Conservation (phyloP, 2,113 vertebrate genomes). For the Felis chaus region DNA sequence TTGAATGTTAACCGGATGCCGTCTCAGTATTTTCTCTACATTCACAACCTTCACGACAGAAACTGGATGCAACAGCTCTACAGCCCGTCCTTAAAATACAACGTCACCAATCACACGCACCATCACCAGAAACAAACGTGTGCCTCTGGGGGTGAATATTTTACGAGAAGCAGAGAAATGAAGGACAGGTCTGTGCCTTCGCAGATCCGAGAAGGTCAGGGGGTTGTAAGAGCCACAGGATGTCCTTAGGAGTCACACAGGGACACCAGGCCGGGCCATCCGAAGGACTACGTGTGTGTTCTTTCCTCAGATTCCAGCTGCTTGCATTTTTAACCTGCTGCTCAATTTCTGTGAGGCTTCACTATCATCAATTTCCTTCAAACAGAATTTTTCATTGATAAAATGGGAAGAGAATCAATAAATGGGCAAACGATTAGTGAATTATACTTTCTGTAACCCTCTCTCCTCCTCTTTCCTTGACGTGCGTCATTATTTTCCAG, state of each 20-base stretch:
- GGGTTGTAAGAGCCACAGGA: neutral
- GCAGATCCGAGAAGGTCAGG: neutral
- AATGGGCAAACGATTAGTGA: neutral
- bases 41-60: neutral
- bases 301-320: neutral
- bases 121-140: accelerated
- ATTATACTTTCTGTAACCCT: neutral
- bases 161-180: too few species aligned
- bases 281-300: accelerated
- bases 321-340: too few species aligned
- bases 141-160: neutral
- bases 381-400: neutral
- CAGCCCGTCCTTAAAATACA: neutral
- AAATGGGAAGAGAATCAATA: neutral
- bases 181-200: too few species aligned
- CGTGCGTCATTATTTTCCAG: too few species aligned
- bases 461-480: neutral
- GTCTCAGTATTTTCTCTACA: neutral
- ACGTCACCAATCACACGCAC: accelerated
- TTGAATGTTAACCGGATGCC: accelerated
- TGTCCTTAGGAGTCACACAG: accelerated
- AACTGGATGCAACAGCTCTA: accelerated
- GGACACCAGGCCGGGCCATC: neutral
- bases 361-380: neutral
- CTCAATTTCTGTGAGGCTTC: neutral